A percentile compares a stretch with the other conserved stretches of the same genome.
Evolutionary conservation across 2,888 invertebrate genomes (phyloP).

Genomic region (Xanthia togata): DNA sequence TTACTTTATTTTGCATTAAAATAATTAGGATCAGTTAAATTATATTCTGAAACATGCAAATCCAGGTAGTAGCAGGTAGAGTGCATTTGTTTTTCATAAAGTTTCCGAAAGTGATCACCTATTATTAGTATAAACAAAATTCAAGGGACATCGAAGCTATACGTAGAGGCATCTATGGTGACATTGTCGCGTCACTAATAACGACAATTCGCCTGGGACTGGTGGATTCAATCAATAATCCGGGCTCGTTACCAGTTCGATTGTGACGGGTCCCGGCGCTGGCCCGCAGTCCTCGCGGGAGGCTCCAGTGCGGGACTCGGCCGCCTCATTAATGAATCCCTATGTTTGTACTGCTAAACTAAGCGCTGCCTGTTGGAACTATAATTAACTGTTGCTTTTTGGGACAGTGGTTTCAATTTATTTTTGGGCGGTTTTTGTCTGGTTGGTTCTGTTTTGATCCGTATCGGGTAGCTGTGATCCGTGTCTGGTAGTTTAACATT

Average conservation of each 20-base stretch:
- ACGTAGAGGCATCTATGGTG: conserved; percentile 24
- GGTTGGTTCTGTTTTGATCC: background rate
- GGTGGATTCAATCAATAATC: conserved; percentile 80
- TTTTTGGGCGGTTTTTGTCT: conserved; percentile 8
- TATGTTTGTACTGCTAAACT: conserved; percentile 60
- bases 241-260: conserved; percentile 78
- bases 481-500: background rate
- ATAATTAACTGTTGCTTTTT: conserved; percentile 54
- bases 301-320: conserved; percentile 46
- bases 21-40: background rate
- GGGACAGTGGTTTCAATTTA: conserved; percentile 9
- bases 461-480: background rate
- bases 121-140: conserved; percentile 6
- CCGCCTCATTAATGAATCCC: conserved; percentile 59
- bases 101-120: background rate
- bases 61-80: background rate
- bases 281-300: conserved; percentile 63
- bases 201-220: conserved; percentile 74
- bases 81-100: background rate
- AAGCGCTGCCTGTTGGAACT: conserved; percentile 44
- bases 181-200: conserved; percentile 66
- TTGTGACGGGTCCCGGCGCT: conserved; percentile 75
- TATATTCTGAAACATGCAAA: background rate
- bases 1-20: background rate
- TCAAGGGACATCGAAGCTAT: conserved; percentile 1